phyloP scores from a whole-genome alignment of 2,888 invertebrate genomes.

The Erebia palarica region DNA sequence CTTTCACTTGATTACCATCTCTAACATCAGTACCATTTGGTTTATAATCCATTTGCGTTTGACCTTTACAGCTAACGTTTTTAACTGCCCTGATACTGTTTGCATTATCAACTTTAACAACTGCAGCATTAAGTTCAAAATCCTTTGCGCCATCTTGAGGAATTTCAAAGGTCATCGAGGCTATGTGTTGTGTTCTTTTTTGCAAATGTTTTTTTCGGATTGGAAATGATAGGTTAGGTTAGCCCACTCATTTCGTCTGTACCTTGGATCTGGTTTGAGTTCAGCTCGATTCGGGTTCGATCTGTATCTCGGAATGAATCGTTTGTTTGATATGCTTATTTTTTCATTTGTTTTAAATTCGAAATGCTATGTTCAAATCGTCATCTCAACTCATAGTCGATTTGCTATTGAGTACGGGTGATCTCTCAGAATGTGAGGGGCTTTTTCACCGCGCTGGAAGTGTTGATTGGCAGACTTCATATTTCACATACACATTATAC shows the following conservation, averaged over 20 bases:
- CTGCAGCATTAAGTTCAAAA: not conserved
- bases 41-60: slow-evolving; percentile 41
- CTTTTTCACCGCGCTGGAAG: too few species aligned
- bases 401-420: too few species aligned
- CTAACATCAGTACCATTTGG: slow-evolving; percentile 42
- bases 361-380: not conserved
- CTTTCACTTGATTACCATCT: slow-evolving; percentile 43
- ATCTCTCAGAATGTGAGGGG: too few species aligned
- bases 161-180: slow-evolving; percentile 75
- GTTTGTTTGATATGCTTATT: slow-evolving; percentile 13
- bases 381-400: too few species aligned
- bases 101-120: slow-evolving; percentile 3
- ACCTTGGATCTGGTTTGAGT: slow-evolving; percentile 27
- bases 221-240: slow-evolving; percentile 58
- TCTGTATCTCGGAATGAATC: slow-evolving; percentile 30
- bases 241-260: slow-evolving; percentile 46
- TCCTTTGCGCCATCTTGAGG: slow-evolving; percentile 48
- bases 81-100: not conserved
- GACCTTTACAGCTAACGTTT: not conserved
- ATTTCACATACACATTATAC: too few species aligned
- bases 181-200: slow-evolving; percentile 73
- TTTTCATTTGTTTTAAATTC: not conserved
- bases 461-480: too few species aligned
- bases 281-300: slow-evolving; percentile 17
- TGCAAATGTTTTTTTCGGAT: slow-evolving; percentile 64